Conservation (phyloP, 2,888 invertebrate genomes). For the Metellina segmentata region DNA sequence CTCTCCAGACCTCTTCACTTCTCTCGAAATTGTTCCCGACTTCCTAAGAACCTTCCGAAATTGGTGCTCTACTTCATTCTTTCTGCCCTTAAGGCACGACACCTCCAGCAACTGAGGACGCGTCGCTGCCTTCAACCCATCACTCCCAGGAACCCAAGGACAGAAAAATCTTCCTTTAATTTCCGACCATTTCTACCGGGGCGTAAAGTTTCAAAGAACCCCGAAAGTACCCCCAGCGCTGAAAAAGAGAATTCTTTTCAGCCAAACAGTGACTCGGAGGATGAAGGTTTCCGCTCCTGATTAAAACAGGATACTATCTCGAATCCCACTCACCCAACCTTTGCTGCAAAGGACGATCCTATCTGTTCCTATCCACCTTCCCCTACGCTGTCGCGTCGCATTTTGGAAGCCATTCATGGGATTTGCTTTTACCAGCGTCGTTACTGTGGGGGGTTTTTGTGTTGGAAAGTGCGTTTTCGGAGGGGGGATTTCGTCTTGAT, state of each 20-base stretch:
- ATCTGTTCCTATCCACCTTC: slow-evolving; percentile 38
- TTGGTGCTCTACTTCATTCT: background rate
- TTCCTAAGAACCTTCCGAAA: slow-evolving; percentile 10
- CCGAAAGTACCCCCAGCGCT: slow-evolving; percentile 22
- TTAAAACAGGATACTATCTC: slow-evolving; percentile 55
- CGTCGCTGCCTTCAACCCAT: slow-evolving; percentile 20
- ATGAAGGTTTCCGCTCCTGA: slow-evolving; percentile 61
- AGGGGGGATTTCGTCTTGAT: slow-evolving; percentile 1
- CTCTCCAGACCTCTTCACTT: background rate
- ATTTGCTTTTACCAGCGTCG: slow-evolving; percentile 51
- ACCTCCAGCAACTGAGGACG: slow-evolving; percentile 3
- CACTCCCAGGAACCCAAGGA: slow-evolving; percentile 2
- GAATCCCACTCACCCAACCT: background rate
- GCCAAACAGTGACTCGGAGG: slow-evolving; percentile 52
- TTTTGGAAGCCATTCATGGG: slow-evolving; percentile 62
- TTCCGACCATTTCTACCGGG: slow-evolving; percentile 56
- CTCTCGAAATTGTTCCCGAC: slow-evolving; percentile 37
- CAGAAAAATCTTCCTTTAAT: slow-evolving; percentile 61
- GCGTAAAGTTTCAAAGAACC: slow-evolving; percentile 69
- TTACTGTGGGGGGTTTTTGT: slow-evolving; percentile 19
- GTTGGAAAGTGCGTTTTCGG: slow-evolving; percentile 4
- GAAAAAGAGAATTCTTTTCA: slow-evolving; percentile 64
- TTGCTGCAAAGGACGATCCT: slow-evolving; percentile 36
- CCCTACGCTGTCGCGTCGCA: slow-evolving; percentile 40
- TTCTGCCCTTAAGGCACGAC: background rate